Percentiles rank a stretch among this genome's conserved stretches.
Evolutionary conservation across 1,140 invertebrate species (phyloP).

Genomic region (Plutomurus gul): DNA sequence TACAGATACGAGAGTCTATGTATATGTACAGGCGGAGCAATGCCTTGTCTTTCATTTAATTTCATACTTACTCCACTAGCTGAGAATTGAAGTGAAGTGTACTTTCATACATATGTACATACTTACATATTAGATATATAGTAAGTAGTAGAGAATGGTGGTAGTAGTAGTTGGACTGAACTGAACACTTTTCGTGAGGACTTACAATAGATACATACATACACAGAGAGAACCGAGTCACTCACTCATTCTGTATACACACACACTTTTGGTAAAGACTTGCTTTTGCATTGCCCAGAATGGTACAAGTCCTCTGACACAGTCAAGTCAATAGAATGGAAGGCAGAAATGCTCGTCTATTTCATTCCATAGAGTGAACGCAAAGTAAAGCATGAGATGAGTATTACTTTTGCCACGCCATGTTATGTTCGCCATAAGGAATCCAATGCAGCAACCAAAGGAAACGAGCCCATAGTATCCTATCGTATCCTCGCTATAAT

Average conservation of each 20-base stretch:
- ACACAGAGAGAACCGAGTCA: no score
- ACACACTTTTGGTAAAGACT: no score
- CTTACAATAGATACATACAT: no score
- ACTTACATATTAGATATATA: background rate
- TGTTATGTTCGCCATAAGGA: background rate
- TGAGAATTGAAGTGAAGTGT: background rate
- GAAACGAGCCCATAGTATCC: background rate
- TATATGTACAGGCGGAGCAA: background rate
- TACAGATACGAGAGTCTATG: background rate
- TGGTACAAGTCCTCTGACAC: background rate
- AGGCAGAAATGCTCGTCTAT: background rate
- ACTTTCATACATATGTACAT: background rate
- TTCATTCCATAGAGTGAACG: background rate
- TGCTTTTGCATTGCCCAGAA: background rate
- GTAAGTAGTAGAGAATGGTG: background rate
- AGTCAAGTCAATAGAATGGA: background rate
- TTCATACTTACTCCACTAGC: background rate
- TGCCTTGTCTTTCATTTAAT: background rate
- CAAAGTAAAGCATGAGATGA: background rate
- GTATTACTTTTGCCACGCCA: background rate
- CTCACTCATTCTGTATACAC: no score
- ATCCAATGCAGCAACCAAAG: background rate
- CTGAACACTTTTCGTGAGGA: no score
- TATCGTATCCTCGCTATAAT: background rate
- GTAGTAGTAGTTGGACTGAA: no score